Conservation (phyloP, 2,113 vertebrate species). For the Leptodactylus fuscus region DNA sequence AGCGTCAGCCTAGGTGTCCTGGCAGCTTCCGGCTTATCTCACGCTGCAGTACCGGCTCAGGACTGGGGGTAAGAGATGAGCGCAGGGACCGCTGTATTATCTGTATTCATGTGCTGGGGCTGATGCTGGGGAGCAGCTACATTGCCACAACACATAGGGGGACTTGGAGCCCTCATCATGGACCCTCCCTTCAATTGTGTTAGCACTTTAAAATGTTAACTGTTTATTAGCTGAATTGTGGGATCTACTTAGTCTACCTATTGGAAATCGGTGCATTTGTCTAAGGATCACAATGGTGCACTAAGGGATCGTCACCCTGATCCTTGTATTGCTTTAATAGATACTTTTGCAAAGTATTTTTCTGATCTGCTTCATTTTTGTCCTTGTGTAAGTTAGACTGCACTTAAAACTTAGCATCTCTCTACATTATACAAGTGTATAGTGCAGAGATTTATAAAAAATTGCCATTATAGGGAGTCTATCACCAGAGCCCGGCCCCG, state of each 20-base stretch:
- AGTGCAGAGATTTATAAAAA: too few species aligned
- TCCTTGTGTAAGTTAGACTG: too few species aligned
- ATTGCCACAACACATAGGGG: neutral
- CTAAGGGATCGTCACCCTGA: too few species aligned
- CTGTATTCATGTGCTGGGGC: neutral
- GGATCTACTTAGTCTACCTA: neutral
- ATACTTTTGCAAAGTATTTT: too few species aligned
- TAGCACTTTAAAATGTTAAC: neutral
- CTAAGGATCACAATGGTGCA: too few species aligned
- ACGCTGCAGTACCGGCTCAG: slow-evolving; percentile 24
- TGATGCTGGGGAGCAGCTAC: neutral
- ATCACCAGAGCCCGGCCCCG: too few species aligned
- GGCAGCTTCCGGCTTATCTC: slow-evolving; percentile 37
- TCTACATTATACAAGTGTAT: too few species aligned
- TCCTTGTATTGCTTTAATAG: too few species aligned
- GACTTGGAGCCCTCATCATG: neutral
- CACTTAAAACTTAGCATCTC: too few species aligned
- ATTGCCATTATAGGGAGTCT: too few species aligned
- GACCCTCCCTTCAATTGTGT: neutral
- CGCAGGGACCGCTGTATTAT: too few species aligned
- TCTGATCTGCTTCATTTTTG: too few species aligned
- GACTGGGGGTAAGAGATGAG: slow-evolving; percentile 15
- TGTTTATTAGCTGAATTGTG: neutral
- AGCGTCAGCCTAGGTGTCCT: slow-evolving; percentile 8
- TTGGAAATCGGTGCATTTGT: neutral